Conservation (phyloP, 2,113 vertebrate genomes). For the Puffinus mauretanicus region DNA sequence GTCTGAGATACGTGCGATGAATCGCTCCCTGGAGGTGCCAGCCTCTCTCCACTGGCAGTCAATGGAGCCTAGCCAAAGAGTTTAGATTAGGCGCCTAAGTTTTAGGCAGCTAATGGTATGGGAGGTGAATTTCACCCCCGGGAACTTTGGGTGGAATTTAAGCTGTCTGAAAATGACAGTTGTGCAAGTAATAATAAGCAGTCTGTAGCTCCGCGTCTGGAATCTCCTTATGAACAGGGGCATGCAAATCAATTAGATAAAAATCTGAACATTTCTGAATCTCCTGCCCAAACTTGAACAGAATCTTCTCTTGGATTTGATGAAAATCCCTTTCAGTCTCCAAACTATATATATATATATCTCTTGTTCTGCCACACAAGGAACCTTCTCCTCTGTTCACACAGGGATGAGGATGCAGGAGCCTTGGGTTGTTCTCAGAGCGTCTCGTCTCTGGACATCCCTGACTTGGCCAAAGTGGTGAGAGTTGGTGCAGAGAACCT, state of each 20-base stretch:
- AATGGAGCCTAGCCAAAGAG: slow-evolving; percentile 17
- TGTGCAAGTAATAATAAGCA: slow-evolving; percentile 61
- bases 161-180: slow-evolving; percentile 49
- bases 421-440: neutral
- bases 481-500: neutral
- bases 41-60: neutral
- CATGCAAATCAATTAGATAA: slow-evolving; percentile 65
- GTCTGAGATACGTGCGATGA: neutral
- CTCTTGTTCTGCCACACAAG: neutral
- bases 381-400: neutral
- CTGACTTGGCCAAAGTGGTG: neutral
- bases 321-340: neutral
- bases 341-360: neutral
- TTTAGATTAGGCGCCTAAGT: neutral
- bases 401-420: neutral
- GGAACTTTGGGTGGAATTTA: slow-evolving; percentile 44
- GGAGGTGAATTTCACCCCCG: slow-evolving; percentile 25
- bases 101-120: slow-evolving; percentile 14
- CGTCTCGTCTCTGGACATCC: neutral
- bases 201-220: slow-evolving; percentile 12
- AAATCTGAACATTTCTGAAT: slow-evolving; percentile 52
- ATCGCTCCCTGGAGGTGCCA: neutral
- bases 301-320: slow-evolving; percentile 18
- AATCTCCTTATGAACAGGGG: slow-evolving; percentile 44
- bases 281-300: slow-evolving; percentile 56